Evolutionary conservation across 2,113 vertebrate genomes (phyloP), one percentile per base, ranked within the genome.

Genomic region (Meriones unguiculatus): DNA sequence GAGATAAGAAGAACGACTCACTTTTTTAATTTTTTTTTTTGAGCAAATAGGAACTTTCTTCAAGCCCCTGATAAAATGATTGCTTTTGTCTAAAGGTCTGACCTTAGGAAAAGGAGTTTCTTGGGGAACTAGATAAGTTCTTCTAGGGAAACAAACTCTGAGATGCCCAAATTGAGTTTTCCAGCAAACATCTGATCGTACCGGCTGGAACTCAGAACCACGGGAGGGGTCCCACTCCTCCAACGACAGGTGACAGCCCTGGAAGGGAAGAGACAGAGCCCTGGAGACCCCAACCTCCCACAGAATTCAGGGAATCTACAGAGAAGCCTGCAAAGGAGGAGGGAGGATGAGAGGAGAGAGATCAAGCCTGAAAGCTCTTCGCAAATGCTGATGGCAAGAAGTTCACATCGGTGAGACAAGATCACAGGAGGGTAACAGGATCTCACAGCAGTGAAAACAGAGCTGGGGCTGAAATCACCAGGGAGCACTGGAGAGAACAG

Each of bases 391-490:
- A 64, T 2, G 32, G 5, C 12, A 0, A 32, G 41, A 89, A 78
- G n/a, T 22, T 38, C 59, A 85, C 0, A 20, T 6, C 1, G 24
- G 18, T 59, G 6, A 1, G 32, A 28, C 0, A 0, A 10, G 7
- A 15, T 65, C n/a, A 59, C 1, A 0, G 11, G 46, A 89, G 54
- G 54, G 80, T 84, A 3, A 46, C 46, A 46, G 46, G 46, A 46
- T 46, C 46, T 46, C 46, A 46, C 46, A 90, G 50, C 77, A 28
- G 72, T 52, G 20, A 64, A 52, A 46, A 78, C 22, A 70, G 13
- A 4, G 11, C 80, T 14, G 76, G 20, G 52, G 75, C 18, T 30
- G 14, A 81, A 18, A 8, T 64, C 35, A 65, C 35, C 28, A 70
- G 41, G 28, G 10, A 35, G 77, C 65, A 50, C 67, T 24, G 50